A percentile compares a stretch with the other conserved stretches of the same genome.
These are phyloP conservation scores for Notodromas monacha DNA, from an alignment of 2,888 invertebrate genomes.

Conservation along the genomic window DNA sequence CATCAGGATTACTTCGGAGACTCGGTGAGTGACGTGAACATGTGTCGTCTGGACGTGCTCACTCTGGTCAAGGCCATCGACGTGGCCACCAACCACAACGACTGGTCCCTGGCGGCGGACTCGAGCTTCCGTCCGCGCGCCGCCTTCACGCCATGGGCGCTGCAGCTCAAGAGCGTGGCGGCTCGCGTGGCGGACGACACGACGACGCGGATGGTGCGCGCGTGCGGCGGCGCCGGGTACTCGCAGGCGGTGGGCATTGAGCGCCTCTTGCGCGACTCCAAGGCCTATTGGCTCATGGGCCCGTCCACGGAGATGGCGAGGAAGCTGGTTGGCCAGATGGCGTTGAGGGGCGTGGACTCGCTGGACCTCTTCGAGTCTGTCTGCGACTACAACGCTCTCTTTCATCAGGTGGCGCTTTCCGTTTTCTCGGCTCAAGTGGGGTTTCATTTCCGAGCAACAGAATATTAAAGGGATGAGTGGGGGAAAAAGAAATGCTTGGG, in stretches of 20 bases:
- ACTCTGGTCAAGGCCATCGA: slow-evolving; percentile 8
- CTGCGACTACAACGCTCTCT: too few relatives aligned
- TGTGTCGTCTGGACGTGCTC: slow-evolving; percentile 6
- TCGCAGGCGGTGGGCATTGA: slow-evolving; percentile 10
- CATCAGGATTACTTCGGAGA: slow-evolving; percentile 10
- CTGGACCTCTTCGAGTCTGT: too few relatives aligned
- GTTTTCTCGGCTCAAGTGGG: too few relatives aligned
- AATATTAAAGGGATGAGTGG: too few relatives aligned
- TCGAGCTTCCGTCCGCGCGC: slow-evolving; percentile 1
- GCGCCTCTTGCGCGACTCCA: slow-evolving; percentile 10
- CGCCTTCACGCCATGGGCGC: slow-evolving; percentile 5
- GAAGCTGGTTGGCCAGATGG: slow-evolving; percentile 9
- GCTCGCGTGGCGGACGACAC: slow-evolving; percentile 8
- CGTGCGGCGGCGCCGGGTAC: slow-evolving; percentile 10
- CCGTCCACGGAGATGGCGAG: slow-evolving; percentile 10
- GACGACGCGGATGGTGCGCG: slow-evolving; percentile 10
- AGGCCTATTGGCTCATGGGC: slow-evolving; percentile 11
- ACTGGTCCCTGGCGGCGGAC: slow-evolving; percentile 8
- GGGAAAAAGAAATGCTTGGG: too few relatives aligned
- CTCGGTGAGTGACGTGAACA: slow-evolving; percentile 8
- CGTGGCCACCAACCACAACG: slow-evolving; percentile 8
- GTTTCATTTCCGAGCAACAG: too few relatives aligned
- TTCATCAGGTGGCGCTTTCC: too few relatives aligned
- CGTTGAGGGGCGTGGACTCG: slow-evolving; percentile 9
- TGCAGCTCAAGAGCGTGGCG: slow-evolving; percentile 7